These are phyloP conservation scores for Drosophila basisetae DNA, from an alignment of 2,888 invertebrate species.

Conservation along the genomic window DNA sequence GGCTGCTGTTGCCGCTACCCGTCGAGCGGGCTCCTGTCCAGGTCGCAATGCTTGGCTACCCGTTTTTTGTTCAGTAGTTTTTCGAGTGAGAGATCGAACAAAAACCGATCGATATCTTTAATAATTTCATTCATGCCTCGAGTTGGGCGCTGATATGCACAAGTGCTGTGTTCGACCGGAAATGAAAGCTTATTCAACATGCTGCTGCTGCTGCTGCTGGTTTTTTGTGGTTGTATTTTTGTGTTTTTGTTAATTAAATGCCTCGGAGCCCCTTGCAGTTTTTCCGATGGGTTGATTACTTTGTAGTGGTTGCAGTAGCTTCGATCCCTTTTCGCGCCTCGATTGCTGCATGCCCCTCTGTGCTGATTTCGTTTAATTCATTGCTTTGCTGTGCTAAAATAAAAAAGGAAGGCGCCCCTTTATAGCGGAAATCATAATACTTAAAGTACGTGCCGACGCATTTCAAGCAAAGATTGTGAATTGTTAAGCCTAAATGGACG, in stretches of 20 bases:
- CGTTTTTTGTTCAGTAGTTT: slow-evolving; percentile 36
- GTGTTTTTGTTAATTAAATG: slow-evolving; percentile 74
- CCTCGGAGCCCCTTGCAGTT: slow-evolving; percentile 43
- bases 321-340: slow-evolving; percentile 48
- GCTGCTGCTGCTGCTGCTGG: slow-evolving; percentile 29
- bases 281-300: slow-evolving; percentile 41
- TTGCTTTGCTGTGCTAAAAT: slow-evolving; percentile 17
- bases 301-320: slow-evolving; percentile 28
- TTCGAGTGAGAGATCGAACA: slow-evolving; percentile 54
- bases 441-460: slow-evolving; percentile 49
- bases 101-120: slow-evolving; percentile 74
- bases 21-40: slow-evolving; percentile 44
- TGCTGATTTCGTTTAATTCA: slow-evolving; percentile 55
- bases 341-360: not conserved
- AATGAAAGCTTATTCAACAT: slow-evolving; percentile 75
- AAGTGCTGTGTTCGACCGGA: slow-evolving; percentile 62
- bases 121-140: slow-evolving; percentile 78
- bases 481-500: slow-evolving; percentile 42
- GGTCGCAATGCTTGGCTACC: slow-evolving; percentile 31
- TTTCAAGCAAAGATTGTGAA: slow-evolving; percentile 54
- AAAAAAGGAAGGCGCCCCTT: slow-evolving; percentile 3
- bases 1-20: slow-evolving; percentile 26
- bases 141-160: slow-evolving; percentile 40
- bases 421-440: slow-evolving; percentile 33
- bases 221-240: not conserved